phyloP scores from a whole-genome alignment of 2,888 invertebrate genomes.

The Dicyrtomina minuta region DNA sequence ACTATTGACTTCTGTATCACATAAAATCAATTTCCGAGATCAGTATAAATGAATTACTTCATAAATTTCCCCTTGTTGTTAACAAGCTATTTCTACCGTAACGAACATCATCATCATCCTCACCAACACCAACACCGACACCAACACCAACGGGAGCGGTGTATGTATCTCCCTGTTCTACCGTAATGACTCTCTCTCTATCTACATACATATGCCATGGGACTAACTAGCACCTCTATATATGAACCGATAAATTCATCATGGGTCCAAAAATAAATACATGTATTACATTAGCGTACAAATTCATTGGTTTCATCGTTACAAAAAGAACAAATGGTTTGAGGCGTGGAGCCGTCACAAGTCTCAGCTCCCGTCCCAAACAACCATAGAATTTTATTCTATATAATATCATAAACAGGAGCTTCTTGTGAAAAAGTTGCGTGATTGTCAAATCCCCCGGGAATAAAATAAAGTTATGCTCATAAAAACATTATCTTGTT shows the following conservation, averaged over 20 bases:
- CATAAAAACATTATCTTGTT: slow-evolving; percentile 49
- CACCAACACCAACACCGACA: neutral
- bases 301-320: slow-evolving; percentile 28
- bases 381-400: slow-evolving; percentile 32
- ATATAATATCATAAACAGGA: slow-evolving; percentile 29
- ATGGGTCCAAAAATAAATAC: slow-evolving; percentile 3
- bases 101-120: neutral
- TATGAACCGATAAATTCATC: neutral
- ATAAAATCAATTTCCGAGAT: slow-evolving; percentile 5
- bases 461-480: slow-evolving; percentile 48
- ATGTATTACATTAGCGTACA: slow-evolving; percentile 28
- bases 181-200: too few species aligned
- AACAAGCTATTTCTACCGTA: slow-evolving; percentile 14
- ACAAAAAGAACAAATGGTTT: slow-evolving; percentile 25
- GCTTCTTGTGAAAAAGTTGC: slow-evolving; percentile 28
- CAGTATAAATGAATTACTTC: slow-evolving; percentile 1
- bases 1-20: slow-evolving; percentile 57
- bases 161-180: neutral
- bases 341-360: slow-evolving; percentile 18
- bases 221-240: neutral
- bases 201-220: neutral
- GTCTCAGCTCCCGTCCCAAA: neutral
- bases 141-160: neutral
- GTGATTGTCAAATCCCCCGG: slow-evolving; percentile 36
- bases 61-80: slow-evolving; percentile 12